Evolutionary conservation across 2,113 vertebrate genomes (phyloP).

Genomic region (Leuciscus idus): DNA sequence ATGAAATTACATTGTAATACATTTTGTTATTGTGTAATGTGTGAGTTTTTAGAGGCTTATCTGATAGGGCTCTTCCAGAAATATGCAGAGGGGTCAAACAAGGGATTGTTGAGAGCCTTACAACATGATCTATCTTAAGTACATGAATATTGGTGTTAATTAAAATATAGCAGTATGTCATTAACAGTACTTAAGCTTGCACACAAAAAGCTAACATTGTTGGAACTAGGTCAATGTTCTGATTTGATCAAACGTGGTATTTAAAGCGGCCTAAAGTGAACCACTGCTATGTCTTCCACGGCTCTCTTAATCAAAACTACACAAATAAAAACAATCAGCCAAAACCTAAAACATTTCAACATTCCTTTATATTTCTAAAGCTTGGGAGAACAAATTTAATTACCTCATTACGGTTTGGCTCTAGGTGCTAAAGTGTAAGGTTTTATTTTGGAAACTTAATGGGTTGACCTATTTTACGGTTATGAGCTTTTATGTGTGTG

Average conservation of each 20-base stretch:
- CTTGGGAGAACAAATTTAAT: slow-evolving; percentile 25
- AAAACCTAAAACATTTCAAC: not conserved
- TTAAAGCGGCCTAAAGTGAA: not conserved
- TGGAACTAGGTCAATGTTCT: not conserved
- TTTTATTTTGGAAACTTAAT: slow-evolving; percentile 13
- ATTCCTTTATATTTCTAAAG: slow-evolving; percentile 9
- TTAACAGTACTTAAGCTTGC: not conserved
- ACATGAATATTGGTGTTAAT: not conserved
- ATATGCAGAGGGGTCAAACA: not conserved
- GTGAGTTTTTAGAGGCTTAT: not conserved
- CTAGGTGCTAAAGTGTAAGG: not conserved
- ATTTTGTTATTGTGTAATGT: not conserved
- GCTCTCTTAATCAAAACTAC: slow-evolving; percentile 10
- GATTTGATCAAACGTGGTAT: not conserved
- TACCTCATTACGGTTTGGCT: slow-evolving; percentile 17
- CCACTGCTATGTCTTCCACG: not conserved
- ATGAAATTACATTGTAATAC: not conserved
- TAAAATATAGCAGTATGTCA: not conserved
- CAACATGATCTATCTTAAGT: not conserved
- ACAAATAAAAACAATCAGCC: slow-evolving; percentile 13
- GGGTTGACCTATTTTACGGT: slow-evolving; percentile 8
- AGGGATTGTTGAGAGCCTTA: not conserved
- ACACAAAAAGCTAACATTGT: not conserved
- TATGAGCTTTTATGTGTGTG: slow-evolving; percentile 26
- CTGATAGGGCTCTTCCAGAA: not conserved